Evolutionary conservation across 2,113 vertebrate genomes (phyloP).

Genomic region (Andinoacara biseriatus): DNA sequence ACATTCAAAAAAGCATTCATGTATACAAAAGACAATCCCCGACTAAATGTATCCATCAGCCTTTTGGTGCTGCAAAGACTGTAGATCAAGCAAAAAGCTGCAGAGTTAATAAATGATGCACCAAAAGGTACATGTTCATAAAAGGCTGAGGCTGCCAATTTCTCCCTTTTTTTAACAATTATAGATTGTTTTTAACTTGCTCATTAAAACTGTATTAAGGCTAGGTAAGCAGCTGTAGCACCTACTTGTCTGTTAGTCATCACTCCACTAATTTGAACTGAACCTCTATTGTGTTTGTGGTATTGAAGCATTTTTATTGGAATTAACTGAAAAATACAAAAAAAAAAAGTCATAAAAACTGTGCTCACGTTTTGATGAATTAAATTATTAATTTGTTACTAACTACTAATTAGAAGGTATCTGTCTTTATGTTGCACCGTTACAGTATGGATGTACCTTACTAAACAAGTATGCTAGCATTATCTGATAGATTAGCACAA

Average conservation of each 20-base stretch:
- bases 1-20: too few relatives aligned
- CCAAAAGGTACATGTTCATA: neutral
- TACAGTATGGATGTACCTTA: neutral
- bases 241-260: neutral
- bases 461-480: neutral
- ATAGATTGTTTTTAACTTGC: neutral
- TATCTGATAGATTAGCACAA: too few relatives aligned
- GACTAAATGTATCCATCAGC: neutral
- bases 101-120: neutral
- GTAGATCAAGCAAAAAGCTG: neutral
- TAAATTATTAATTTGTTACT: neutral
- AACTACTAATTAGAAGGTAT: neutral
- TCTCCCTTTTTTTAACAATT: neutral
- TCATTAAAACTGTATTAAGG: too few relatives aligned
- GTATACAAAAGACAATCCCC: neutral
- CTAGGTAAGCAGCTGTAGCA: neutral
- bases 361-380: accelerated
- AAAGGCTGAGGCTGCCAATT: neutral
- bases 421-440: neutral
- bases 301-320: neutral
- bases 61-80: neutral
- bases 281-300: neutral
- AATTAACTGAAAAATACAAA: neutral
- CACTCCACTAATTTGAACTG: too few relatives aligned
- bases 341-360: accelerated